Base-by-base conservation (phyloP, 2,113 vertebrate species). In the Malurus melanocephalus region DNA sequence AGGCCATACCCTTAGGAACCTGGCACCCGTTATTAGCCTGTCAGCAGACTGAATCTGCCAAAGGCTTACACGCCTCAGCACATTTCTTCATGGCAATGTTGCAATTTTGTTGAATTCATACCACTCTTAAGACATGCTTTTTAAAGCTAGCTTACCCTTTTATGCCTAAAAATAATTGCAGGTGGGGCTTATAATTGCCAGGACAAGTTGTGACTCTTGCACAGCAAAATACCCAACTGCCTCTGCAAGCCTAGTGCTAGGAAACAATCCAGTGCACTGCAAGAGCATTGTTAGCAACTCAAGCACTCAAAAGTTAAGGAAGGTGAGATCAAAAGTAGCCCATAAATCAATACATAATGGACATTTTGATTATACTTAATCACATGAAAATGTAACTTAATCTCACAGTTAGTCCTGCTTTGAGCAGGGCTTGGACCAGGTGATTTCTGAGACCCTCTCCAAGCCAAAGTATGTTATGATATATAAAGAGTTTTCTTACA, bases 111-210 rank as follows among this genome's bases (percentile, higher is more conserved):
- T 87, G 52, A 64, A 84, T 88, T 91, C 48, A 73, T 84, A 56
- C 27, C 74, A 55, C 73, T 88, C 80, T 80, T 86, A 84, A 85
- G 61, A 91, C 61, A 74, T n/a, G 27, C 24, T 84, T 89, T 94
- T 94, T 84, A 83, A 92, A 92, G 17, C 32, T 73, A 81, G 74
- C 64, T 85, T 92, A 78, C 71, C 40, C 61, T 89, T 82, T 94
- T 92, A 85, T 88, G 87, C 84, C 79, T 89, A 89, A 93, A 95
- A 93, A 91, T 93, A 96, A 94, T 94, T 95, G 51, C 87, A 94
- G 94, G 89, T 89, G 93, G 80, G 71, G 89, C 89, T 89, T 92
- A 56, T 92, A 88, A 93, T 94, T 96, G 49, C 77, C 62, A 48
- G 40, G 59, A 73, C 87, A 94, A 92, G 93, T 90, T 82, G 45